Base-by-base conservation (phyloP, 2,113 vertebrate genomes). In the Chaetodon trifascialis region DNA sequence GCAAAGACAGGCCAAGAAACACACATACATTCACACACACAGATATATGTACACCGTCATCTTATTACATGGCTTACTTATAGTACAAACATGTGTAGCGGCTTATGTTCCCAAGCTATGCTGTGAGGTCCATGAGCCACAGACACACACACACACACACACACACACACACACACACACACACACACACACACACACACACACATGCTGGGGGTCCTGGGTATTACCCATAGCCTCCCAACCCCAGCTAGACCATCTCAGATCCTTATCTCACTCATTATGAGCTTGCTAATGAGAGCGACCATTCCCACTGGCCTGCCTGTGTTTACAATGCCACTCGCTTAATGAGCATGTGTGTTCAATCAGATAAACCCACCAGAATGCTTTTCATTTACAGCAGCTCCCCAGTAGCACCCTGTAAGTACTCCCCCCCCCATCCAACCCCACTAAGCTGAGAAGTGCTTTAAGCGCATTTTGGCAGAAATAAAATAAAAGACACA, bases 281-380 rank as follows among this genome's bases (percentile, higher is more conserved):
- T 82, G 52, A 88, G 58, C 73, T 79, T 49, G 40, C 87, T 89
- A 93, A 94, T 80, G 87, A 91, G 73, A 87, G 75, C 46, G 40
- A 54, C 59, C 76, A 40, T 89, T 88, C 81, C 83, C 76, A 88
- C 30, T 51, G 8, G 77, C 55, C 58, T 15, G 21, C 76, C 64
- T 67, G 63, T 82, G 84, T 93, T 94, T 89, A 91, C 84, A 85
- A 72, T 80, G 72, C 78, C 88, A 90, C 84, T 89, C 82, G 65
- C 81, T 85, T 93, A 87, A 93, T 46, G 47, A 92, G 82, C 91
- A 93, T 88, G 86, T 93, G 93, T 73, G 88, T 91, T 84, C 74
- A 91, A 93, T 93, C 88, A 91, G 83, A 92, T 89, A 87, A 92
- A 92, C 81, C 70, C 72, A 83, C 36, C 76, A 90, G 69, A 89